Evolutionary conservation across 2,113 vertebrate genomes (phyloP), one percentile per base, ranked within the genome.

Genomic region (Clarias macrocephalus): DNA sequence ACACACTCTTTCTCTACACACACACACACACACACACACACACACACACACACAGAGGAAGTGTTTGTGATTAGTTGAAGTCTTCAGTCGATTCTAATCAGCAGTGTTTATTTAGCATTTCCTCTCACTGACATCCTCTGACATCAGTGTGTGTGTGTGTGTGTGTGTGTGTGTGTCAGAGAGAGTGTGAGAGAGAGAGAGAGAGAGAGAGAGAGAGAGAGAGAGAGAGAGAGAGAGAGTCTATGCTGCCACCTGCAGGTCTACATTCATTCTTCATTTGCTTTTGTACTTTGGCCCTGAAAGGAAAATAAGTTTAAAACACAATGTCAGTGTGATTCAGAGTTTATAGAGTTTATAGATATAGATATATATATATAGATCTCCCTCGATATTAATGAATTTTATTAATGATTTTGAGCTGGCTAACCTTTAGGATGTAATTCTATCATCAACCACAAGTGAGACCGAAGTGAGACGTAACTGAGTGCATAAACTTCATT

Each of bases 91-190:
- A 18, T 52, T 57, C 7, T 57, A 57, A 28, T 79, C 52, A 56
- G 23, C 1, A 18, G 75, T 56, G 76, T 79, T 57, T 57, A 57
- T 57, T 57, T 15, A 57, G 52, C 76, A 57, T 79, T 79, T 79
- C 76, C n/a, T n/a, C 54, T 57, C 54, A 52, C 19, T 21, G 25
- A 42, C 70, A n/a, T n/a, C 42, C 25, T 54, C 12, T 52, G 54
- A 54, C 12, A n/a, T 54, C 25, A 28, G 12, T 19, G 2, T 56
- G 13, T 30, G 48, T 79, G 75, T 79, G 76, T 79, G 75, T 77
- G 75, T 56, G 75, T 77, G 48, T 77, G 75, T 76, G 73, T 76
- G 73, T 76, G 73, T 76, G 48, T 76, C 33, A 3, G 33, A 37
- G 33, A 37, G 33, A 37, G 33, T 2, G 33, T 5, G 42, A 42